Percentiles rank a stretch among this genome's conserved stretches.
phyloP scores from a whole-genome alignment of 2,888 invertebrate species.

The Stenoptilia bipunctidactyla region DNA sequence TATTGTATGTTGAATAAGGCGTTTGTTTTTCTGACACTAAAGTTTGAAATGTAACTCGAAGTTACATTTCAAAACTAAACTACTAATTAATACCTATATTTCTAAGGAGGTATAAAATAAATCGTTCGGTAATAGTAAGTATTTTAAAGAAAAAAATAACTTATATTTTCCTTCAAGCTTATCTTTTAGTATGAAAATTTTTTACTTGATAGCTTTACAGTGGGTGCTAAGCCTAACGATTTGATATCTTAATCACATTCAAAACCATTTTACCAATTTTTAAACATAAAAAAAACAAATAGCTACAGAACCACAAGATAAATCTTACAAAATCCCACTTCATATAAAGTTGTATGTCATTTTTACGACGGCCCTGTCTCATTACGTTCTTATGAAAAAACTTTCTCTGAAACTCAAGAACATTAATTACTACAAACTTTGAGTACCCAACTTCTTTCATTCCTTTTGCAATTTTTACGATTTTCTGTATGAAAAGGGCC shows the following conservation, averaged over 20 bases:
- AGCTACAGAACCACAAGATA: slow-evolving; percentile 30
- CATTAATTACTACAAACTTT: slow-evolving; percentile 46
- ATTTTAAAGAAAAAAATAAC: no score
- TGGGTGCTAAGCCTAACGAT: not conserved
- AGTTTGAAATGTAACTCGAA: no score
- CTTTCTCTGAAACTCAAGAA: slow-evolving; percentile 63
- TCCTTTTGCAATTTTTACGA: slow-evolving; percentile 35
- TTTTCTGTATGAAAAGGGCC: slow-evolving; percentile 39
- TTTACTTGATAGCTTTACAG: no score
- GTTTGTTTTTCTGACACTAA: no score
- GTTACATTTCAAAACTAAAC: no score
- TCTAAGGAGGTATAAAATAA: no score
- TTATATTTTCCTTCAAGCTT: no score
- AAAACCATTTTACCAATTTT: slow-evolving; percentile 24
- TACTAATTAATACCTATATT: no score
- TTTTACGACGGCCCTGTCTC: slow-evolving; percentile 65
- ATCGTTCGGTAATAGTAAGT: no score
- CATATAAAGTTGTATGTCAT: slow-evolving; percentile 69
- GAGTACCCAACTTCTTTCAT: not conserved
- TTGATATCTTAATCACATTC: slow-evolving; percentile 23
- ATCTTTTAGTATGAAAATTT: no score
- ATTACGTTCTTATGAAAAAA: slow-evolving; percentile 66
- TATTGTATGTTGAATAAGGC: no score
- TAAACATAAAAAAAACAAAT: slow-evolving; percentile 35
- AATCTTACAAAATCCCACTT: slow-evolving; percentile 64